Base-by-base conservation (phyloP, 2,113 vertebrate genomes). In the Psilopsiagon aurifrons region DNA sequence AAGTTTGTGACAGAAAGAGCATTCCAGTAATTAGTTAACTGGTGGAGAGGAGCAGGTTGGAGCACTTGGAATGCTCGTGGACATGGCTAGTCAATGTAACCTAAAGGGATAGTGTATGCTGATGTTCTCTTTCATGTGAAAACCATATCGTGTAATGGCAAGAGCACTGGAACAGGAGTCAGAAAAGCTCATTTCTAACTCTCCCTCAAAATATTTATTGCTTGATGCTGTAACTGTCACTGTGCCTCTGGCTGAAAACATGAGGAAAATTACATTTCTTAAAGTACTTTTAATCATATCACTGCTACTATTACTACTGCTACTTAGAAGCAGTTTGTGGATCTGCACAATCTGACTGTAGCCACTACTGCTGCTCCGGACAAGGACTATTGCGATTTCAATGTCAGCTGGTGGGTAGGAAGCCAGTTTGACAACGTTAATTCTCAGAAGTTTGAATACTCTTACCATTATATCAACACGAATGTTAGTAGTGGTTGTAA, bases 361-460 rank as follows among this genome's bases (percentile, higher is more conserved):
- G 43, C 46, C 43, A 43, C 24, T 78, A 2, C 37, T 78, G 71
- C 37, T 91, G 49, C 68, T 90, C 55, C 68, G 91, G 41, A 77
- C 69, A 79, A 79, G 76, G 59, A n/a, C 49, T 54, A 5, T 17
- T 47, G 55, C 8, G 22, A 63, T 86, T 88, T 74, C 76, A 80
- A 2, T 62, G 87, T 88, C 83, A 93, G 83, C 46, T 49, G 43
- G 9, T 28, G 39, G 64, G 76, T 88, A 81, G 55, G 33, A 83
- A 78, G 79, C 68, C 79, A 70, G 9, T 60, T 29, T 86, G 85
- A 55, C 59, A 55, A 27, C 7, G 33, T 88, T 74, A 80, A 41
- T 86, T 86, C 47, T 94, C 73, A 81, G 66, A 86, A 90, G 51
- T 93, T 78, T 68, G 67, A 80, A 35, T 95, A 83, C 29, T 90